Evolutionary conservation across 2,888 invertebrate genomes (phyloP).

Genomic region (Encarsia formosa): DNA sequence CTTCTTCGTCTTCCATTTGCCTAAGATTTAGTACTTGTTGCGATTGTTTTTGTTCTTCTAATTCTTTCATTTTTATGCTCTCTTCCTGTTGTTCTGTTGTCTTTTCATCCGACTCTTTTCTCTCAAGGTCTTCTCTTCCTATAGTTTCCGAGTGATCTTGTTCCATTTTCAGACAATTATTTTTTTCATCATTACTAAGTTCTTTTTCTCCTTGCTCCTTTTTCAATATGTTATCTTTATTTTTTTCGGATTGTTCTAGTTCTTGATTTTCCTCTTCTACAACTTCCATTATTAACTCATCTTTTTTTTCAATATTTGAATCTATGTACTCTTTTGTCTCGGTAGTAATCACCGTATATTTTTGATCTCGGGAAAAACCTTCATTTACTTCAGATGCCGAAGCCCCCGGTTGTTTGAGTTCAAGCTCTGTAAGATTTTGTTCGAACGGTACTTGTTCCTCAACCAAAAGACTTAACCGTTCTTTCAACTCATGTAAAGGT

Average conservation of each 20-base stretch:
- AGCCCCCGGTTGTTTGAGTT: too few relatives aligned
- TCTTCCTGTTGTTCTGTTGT: constrained; percentile 30
- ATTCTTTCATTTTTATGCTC: constrained; percentile 17
- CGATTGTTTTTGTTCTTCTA: constrained; percentile 27
- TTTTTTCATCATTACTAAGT: not conserved
- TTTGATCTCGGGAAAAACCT: too few relatives aligned
- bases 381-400: too few relatives aligned
- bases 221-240: not conserved
- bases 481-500: constrained; percentile 30
- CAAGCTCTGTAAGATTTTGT: constrained; percentile 23
- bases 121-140: too few relatives aligned
- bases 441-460: constrained; percentile 27
- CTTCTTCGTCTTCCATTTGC: constrained; percentile 38
- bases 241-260: not conserved
- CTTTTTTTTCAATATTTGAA: not conserved
- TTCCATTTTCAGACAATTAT: too few relatives aligned
- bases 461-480: constrained; percentile 31
- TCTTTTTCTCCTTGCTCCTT: not conserved
- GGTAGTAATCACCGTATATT: too few relatives aligned
- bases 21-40: constrained; percentile 33
- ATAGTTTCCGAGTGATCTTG: too few relatives aligned
- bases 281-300: not conserved
- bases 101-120: constrained; percentile 6
- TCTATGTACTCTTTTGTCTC: too few relatives aligned
- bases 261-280: not conserved